Conservation (phyloP, 1,140 invertebrate genomes). For the Microplitis mediator region DNA sequence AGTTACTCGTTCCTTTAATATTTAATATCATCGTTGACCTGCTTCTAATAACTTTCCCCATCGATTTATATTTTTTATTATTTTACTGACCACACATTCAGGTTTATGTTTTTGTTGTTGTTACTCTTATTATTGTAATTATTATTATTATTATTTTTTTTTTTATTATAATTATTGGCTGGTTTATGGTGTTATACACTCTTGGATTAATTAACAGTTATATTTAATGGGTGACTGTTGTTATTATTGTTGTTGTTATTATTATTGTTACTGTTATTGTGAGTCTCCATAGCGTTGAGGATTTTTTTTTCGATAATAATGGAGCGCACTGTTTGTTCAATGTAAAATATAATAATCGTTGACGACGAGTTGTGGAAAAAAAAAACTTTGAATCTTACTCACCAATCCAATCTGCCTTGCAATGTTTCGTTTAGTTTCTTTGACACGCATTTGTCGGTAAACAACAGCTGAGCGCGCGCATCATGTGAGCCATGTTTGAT, state of each 20-base stretch:
- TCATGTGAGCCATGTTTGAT: slow-evolving; percentile 48
- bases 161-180: too few species aligned
- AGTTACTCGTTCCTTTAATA: not conserved
- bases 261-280: too few species aligned
- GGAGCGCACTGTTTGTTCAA: too few species aligned
- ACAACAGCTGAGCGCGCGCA: slow-evolving; percentile 55
- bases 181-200: too few species aligned
- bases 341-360: not conserved
- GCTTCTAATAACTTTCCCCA: slow-evolving; percentile 24
- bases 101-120: not conserved
- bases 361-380: not conserved
- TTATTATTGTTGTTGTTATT: too few species aligned
- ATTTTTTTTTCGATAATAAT: not conserved
- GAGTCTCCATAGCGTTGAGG: not conserved
- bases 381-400: not conserved
- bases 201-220: too few species aligned
- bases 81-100: not conserved
- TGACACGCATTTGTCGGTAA: slow-evolving; percentile 53
- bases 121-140: not conserved
- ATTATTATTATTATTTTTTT: not conserved
- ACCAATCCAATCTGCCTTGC: slow-evolving; percentile 7
- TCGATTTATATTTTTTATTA: slow-evolving; percentile 18
- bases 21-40: slow-evolving; percentile 19
- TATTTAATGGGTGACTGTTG: too few species aligned
- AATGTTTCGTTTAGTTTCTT: slow-evolving; percentile 21